Conservation (phyloP, 2,888 invertebrate species). For the Microplitis deprimator region DNA sequence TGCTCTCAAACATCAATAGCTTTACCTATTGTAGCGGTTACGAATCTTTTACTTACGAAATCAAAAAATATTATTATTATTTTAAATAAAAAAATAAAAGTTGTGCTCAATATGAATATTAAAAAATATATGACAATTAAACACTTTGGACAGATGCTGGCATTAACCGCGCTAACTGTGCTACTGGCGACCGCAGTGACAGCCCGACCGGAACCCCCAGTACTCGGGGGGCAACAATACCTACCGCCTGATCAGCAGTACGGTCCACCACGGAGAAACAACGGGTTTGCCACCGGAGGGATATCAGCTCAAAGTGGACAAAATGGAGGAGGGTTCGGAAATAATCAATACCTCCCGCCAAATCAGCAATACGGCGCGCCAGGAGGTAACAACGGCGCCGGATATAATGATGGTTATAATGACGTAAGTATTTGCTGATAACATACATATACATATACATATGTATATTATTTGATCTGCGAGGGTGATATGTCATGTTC, state of each 20-base stretch:
- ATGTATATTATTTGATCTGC: not conserved
- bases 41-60: too few species aligned
- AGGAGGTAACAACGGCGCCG: slow-evolving; percentile 48
- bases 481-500: too few species aligned
- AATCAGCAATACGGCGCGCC: slow-evolving; percentile 62
- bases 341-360: slow-evolving; percentile 61
- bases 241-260: slow-evolving; percentile 64
- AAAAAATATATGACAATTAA: too few species aligned
- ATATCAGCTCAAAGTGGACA: slow-evolving; percentile 44
- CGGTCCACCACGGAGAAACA: slow-evolving; percentile 56
- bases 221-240: slow-evolving; percentile 54
- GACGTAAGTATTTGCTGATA: not conserved
- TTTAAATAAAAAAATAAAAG: too few species aligned
- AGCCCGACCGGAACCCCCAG: slow-evolving; percentile 62
- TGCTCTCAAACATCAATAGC: too few species aligned
- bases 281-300: slow-evolving; percentile 40
- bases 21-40: too few species aligned
- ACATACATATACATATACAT: not conserved
- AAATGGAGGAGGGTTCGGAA: slow-evolving; percentile 43
- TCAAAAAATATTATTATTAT: too few species aligned
- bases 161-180: slow-evolving; percentile 51
- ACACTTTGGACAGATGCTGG: slow-evolving; percentile 38
- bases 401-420: slow-evolving; percentile 55
- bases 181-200: slow-evolving; percentile 53
- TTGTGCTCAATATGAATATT: too few species aligned